These are phyloP conservation scores for Drosophila parvula DNA, from an alignment of 1,140 invertebrate genomes.

Conservation along the genomic window DNA sequence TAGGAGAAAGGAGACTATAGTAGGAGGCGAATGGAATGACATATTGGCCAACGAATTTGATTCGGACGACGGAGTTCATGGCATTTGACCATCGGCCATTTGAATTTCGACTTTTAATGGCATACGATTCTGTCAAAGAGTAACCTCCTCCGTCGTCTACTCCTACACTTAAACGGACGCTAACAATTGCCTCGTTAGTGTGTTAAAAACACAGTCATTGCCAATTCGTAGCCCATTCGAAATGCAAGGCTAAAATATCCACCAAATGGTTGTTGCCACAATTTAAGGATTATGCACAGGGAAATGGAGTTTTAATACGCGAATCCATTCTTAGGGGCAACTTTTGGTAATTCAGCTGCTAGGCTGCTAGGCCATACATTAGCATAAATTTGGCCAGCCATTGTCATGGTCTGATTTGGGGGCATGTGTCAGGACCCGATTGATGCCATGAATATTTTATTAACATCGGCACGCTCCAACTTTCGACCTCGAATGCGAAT, in stretches of 20 bases:
- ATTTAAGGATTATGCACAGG: conserved; percentile 32
- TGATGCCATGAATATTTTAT: conserved; percentile 72
- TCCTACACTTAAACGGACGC: not conserved
- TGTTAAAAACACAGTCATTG: conserved; percentile 51
- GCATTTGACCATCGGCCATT: conserved; percentile 41
- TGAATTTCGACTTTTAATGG: conserved; percentile 44
- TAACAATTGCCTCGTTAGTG: conserved; percentile 71
- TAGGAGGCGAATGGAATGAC: conserved; percentile 27
- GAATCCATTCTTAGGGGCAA: conserved; percentile 31
- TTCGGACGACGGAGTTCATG: conserved; percentile 34
- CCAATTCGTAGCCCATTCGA: conserved; percentile 1
- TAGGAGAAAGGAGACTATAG: conserved; percentile 1
- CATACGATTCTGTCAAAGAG: conserved; percentile 19
- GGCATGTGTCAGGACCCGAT: conserved; percentile 51
- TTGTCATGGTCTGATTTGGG: conserved; percentile 39
- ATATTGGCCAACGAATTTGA: conserved; percentile 57
- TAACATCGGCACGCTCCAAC: conserved; percentile 53
- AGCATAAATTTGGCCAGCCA: conserved; percentile 47
- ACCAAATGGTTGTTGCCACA: conserved; percentile 38
- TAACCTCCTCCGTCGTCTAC: not conserved
- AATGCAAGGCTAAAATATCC: conserved; percentile 5
- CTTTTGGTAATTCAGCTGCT: conserved; percentile 42
- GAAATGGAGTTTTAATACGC: conserved; percentile 44
- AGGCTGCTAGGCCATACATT: conserved; percentile 40
- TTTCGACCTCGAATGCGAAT: conserved; percentile 30